Evolutionary conservation across 2,888 invertebrate genomes (phyloP), one percentile per base, ranked within the genome.

Genomic region (Eristalis tenax): DNA sequence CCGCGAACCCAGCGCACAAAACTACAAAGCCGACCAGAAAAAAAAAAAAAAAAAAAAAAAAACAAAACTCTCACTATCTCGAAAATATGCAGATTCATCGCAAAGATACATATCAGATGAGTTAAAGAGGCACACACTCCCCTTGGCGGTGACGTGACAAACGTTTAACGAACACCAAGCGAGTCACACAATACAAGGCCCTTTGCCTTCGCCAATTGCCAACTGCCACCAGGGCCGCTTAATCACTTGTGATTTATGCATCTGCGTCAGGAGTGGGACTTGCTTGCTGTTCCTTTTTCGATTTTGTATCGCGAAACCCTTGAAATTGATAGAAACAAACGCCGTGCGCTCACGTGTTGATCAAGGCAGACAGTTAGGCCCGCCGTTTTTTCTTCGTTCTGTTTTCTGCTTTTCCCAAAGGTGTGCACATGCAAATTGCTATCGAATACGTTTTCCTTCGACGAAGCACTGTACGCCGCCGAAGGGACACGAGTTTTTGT

Each of bases 191-290:
- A 8, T 22, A 11, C 59, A 71, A 78, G 64, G 75, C 68, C 73
- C 64, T 65, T 78, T 65, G 10, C 32, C 32, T 32, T 32, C 32
- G 8, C 32, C 32, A 32, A 8, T 32, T 32, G 32, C 32, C 32
- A 32, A 68, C 57, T 56, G 28, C 74, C 69, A 74, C 28, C 74
- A 69, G 65, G 35, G 77, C 79, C 79, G 71, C 69, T 73, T 79
- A 87, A 87, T 87, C 83, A 83, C 76, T 73, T 38, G 83, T 87
- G 87, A 87, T 87, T 87, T 87, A 87, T 87, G 83, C 83, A 66
- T 83, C 35, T 87, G 71, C 79, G 80, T 76, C 79, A 35, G 26
- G 63, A 15, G 68, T 32, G n/a, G 23, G 11, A 68, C 57, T 76
- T 59, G 59, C 28, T 11, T 26, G 22, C 18, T 32, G 32, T 32